Conservation (phyloP, 2,888 invertebrate species). For the Omphaloscelis lunosa region DNA sequence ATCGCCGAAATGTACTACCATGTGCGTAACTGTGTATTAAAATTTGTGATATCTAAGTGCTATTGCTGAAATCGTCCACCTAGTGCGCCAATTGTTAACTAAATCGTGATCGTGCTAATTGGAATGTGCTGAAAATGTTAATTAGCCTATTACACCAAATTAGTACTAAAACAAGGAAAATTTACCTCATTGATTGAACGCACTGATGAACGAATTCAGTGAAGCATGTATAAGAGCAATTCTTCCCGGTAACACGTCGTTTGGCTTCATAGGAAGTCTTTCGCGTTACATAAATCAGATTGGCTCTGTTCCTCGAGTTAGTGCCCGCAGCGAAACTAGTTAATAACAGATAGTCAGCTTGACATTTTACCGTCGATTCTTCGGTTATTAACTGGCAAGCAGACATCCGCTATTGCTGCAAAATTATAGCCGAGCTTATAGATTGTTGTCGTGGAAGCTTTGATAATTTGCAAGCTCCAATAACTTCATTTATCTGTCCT, state of each 20-base stretch:
- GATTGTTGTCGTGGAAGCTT: constrained; percentile 31
- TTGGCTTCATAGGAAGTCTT: constrained; percentile 76
- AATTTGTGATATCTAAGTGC: constrained; percentile 67
- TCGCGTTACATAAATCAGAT: constrained; percentile 78
- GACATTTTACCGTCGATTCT: constrained; percentile 58
- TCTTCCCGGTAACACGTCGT: constrained; percentile 74
- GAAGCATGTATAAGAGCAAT: constrained; percentile 71
- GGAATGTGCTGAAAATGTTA: constrained; percentile 62
- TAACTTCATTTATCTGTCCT: constrained; percentile 13
- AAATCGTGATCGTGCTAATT: constrained; percentile 66
- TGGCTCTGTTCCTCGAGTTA: constrained; percentile 69
- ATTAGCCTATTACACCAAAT: constrained; percentile 44
- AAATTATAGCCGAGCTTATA: constrained; percentile 25
- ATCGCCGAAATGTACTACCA: constrained; percentile 85
- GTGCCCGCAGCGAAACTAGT: constrained; percentile 76
- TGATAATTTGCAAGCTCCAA: constrained; percentile 31
- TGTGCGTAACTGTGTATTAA: constrained; percentile 82
- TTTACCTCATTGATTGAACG: constrained; percentile 60
- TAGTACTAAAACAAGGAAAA: constrained; percentile 40
- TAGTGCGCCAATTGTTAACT: constrained; percentile 52
- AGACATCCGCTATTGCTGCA: constrained; percentile 51
- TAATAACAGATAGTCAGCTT: constrained; percentile 64
- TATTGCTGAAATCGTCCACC: constrained; percentile 46
- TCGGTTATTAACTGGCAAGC: constrained; percentile 56
- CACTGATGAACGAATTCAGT: constrained; percentile 73